Conservation (phyloP, 1,140 invertebrate genomes). For the Cotesia chilonis region DNA sequence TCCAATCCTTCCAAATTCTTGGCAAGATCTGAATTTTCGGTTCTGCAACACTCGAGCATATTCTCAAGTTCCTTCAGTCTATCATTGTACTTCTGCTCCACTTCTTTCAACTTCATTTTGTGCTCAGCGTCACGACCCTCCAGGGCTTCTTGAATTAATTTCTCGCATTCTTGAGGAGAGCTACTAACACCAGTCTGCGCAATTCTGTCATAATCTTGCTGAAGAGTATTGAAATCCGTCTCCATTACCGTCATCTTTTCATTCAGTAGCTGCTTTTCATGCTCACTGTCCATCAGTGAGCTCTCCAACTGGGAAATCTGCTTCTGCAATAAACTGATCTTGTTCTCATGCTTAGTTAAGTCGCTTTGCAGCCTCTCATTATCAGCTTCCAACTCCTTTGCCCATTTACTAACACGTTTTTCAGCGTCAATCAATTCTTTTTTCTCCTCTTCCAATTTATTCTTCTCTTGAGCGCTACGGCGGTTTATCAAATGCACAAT, state of each 20-base stretch:
- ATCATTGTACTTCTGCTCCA: conserved; percentile 43
- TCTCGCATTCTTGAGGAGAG: conserved; percentile 49
- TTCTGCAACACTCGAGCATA: conserved; percentile 44
- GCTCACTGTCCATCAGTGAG: conserved; percentile 39
- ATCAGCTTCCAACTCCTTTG: conserved; percentile 52
- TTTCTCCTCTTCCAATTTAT: conserved; percentile 49
- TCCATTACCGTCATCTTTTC: conserved; percentile 49
- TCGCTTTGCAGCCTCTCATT: conserved; percentile 54
- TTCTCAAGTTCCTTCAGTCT: conserved; percentile 44
- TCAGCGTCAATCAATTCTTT: conserved; percentile 48
- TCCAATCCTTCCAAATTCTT: conserved; percentile 49
- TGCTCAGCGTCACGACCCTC: conserved; percentile 49
- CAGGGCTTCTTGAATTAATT: conserved; percentile 36
- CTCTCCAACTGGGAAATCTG: conserved; percentile 36
- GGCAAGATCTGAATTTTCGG: conserved; percentile 48
- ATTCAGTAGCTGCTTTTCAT: conserved; percentile 50
- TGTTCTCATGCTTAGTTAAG: conserved; percentile 41
- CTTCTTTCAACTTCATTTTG: conserved; percentile 43
- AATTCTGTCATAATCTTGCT: conserved; percentile 49
- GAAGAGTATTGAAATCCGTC: conserved; percentile 46
- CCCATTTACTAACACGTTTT: conserved; percentile 47
- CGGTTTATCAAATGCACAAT: conserved; percentile 47
- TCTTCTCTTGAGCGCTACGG: conserved; percentile 38
- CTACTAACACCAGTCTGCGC: conserved; percentile 24
- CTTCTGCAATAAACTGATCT: conserved; percentile 35